These are phyloP conservation scores for Madoqua kirkii DNA, from an alignment of 2,113 vertebrate species.

Conservation along the genomic window DNA sequence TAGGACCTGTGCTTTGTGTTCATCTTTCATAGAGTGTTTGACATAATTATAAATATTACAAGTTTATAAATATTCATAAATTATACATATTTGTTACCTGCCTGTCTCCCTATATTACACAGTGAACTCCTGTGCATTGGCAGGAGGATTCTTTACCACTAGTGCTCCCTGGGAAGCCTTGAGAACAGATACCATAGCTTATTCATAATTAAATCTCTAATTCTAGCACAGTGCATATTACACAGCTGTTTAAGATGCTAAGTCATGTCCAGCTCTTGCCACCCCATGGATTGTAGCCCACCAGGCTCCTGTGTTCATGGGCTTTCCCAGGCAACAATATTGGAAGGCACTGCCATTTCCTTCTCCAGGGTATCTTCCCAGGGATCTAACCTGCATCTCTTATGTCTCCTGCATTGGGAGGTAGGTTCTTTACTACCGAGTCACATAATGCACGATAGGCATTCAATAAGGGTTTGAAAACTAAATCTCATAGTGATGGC, in stretches of 20 bases:
- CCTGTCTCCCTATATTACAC: neutral
- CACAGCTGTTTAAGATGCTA: neutral
- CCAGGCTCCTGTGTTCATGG: neutral
- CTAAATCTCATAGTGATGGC: neutral
- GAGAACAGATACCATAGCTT: neutral
- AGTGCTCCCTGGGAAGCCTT: neutral
- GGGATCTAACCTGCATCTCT: neutral
- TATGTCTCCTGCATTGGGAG: neutral
- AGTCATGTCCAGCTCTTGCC: neutral
- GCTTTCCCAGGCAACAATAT: neutral
- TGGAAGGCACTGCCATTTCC: neutral
- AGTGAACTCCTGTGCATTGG: neutral
- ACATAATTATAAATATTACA: neutral
- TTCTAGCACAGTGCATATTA: neutral
- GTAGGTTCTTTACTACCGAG: neutral
- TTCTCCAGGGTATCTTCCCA: neutral
- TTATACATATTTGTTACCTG: neutral
- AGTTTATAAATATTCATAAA: neutral
- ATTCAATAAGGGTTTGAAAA: neutral
- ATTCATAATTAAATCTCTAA: neutral
- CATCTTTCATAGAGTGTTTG: neutral
- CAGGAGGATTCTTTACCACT: neutral
- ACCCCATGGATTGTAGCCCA: rapidly evolving
- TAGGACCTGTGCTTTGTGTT: neutral
- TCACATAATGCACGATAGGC: neutral